These are phyloP conservation scores for Cylas formicarius DNA, from an alignment of 1,140 invertebrate species.

Conservation along the genomic window DNA sequence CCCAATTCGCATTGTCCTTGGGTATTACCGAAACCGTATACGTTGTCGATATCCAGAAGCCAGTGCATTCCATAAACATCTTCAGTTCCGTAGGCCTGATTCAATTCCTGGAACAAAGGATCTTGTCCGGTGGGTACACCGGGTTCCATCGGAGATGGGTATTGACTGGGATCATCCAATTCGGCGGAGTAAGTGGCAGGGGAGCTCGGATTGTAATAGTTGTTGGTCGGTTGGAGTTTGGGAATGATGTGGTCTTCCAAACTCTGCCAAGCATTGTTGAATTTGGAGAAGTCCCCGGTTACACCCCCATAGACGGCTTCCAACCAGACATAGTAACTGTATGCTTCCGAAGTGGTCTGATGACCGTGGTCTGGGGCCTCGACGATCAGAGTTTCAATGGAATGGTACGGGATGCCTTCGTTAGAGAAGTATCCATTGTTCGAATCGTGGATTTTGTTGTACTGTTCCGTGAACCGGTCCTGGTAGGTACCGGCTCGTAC, in stretches of 20 bases:
- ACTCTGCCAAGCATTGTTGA: constrained; percentile 20
- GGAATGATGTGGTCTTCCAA: constrained; percentile 23
- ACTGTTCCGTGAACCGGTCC: constrained; percentile 18
- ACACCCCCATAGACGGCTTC: constrained; percentile 26
- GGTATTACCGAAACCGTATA: constrained; percentile 21
- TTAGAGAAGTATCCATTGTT: constrained; percentile 21
- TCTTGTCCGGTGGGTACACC: constrained; percentile 16
- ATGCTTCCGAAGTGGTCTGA: constrained; percentile 24
- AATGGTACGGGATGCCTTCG: constrained; percentile 22
- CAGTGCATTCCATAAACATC: constrained; percentile 20
- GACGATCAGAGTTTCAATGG: constrained; percentile 22
- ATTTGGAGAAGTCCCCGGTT: constrained; percentile 15
- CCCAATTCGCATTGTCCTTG: constrained; percentile 22
- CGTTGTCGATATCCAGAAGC: constrained; percentile 23
- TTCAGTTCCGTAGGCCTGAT: constrained; percentile 15
- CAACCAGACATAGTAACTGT: constrained; percentile 24
- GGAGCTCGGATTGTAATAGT: constrained; percentile 11
- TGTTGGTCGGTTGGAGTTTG: constrained; percentile 11
- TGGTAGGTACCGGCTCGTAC: constrained; percentile 18
- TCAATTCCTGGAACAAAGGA: constrained; percentile 17
- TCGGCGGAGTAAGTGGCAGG: constrained; percentile 22
- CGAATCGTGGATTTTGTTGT: constrained; percentile 21
- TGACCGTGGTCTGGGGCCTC: constrained; percentile 24
- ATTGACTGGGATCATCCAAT: constrained; percentile 19
- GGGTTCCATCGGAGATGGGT: constrained; percentile 16